Percentiles rank a stretch among this genome's conserved stretches.
Evolutionary conservation across 2,113 vertebrate genomes (phyloP).

Genomic region (Hemichromis elongatus): DNA sequence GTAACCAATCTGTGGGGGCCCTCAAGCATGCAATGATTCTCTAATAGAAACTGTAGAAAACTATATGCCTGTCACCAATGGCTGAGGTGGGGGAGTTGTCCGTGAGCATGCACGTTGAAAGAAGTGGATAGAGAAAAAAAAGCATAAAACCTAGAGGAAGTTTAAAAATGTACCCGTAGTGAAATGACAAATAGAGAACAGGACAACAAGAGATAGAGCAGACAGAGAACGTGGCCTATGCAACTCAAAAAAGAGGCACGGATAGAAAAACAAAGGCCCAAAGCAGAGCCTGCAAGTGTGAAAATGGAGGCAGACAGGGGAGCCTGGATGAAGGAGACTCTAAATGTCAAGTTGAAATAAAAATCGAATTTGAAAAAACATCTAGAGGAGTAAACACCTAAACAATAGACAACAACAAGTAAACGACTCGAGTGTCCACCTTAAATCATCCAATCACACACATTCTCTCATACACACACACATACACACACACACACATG

Average conservation of each 20-base stretch:
- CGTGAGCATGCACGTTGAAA: not conserved
- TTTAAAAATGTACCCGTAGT: not conserved
- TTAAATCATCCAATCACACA: conserved; percentile 60
- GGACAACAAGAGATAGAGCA: not conserved
- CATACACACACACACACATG: not conserved
- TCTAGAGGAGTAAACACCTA: conserved; percentile 52
- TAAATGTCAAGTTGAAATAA: conserved; percentile 51
- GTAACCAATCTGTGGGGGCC: conserved; percentile 82
- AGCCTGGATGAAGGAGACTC: conserved; percentile 44
- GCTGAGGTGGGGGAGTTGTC: conserved; percentile 4
- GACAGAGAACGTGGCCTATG: conserved; percentile 9
- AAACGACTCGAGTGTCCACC: conserved; percentile 53
- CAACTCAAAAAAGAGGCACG: not conserved
- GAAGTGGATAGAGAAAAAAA: not conserved
- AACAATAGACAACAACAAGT: conserved; percentile 63
- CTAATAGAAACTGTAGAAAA: conserved; percentile 82
- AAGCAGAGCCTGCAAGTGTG: not conserved
- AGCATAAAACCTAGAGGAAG: not conserved
- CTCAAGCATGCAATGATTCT: conserved; percentile 80
- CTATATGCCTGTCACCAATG: conserved; percentile 71
- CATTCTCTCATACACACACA: not conserved
- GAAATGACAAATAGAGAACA: not conserved
- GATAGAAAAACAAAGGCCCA: not conserved
- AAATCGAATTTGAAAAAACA: conserved; percentile 4
- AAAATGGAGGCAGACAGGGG: not conserved